A percentile compares a stretch with the other conserved stretches of the same genome.
These are phyloP conservation scores for Iguana delicatissima DNA, from an alignment of 2,797 vertebrate genomes.

Conservation along the genomic window DNA sequence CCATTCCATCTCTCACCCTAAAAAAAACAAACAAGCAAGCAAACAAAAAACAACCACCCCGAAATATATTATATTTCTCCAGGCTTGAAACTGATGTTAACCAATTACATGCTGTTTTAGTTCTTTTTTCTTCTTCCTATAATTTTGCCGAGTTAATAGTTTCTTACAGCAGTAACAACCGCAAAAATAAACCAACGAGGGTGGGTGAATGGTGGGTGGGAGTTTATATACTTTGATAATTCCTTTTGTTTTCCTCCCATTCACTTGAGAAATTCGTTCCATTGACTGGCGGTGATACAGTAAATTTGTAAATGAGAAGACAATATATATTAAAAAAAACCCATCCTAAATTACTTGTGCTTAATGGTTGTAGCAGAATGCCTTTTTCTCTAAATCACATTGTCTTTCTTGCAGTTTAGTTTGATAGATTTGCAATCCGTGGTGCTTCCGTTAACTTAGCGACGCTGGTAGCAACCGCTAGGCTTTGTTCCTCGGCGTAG, in stretches of 20 bases:
- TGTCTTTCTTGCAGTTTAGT: slow-evolving; percentile 89
- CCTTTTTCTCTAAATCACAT: slow-evolving; percentile 93
- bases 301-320: slow-evolving; percentile 89
- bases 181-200: slow-evolving; percentile 71
- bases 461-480: slow-evolving; percentile 84
- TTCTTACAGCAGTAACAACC: slow-evolving; percentile 54
- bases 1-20: slow-evolving; percentile 12
- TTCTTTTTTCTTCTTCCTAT: slow-evolving; percentile 79
- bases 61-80: slow-evolving; percentile 72
- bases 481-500: slow-evolving; percentile 95
- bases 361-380: slow-evolving; percentile 91
- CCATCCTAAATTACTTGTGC: slow-evolving; percentile 91
- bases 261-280: slow-evolving; percentile 89
- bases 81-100: slow-evolving; percentile 82
- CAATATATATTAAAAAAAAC: slow-evolving; percentile 72
- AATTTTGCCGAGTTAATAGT: slow-evolving; percentile 80
- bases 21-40: neutral
- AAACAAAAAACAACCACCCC: too few species aligned
- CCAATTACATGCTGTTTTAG: slow-evolving; percentile 82
- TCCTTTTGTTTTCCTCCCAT: slow-evolving; percentile 87
- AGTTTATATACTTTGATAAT: slow-evolving; percentile 89
- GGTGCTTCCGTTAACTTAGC: slow-evolving; percentile 84
- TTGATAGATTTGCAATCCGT: slow-evolving; percentile 88
- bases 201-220: slow-evolving; percentile 58
- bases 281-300: slow-evolving; percentile 89